A percentile compares a stretch with the other conserved stretches of the same genome.
Evolutionary conservation across 2,888 invertebrate genomes (phyloP).

Genomic region (Drymonia ruficornis): DNA sequence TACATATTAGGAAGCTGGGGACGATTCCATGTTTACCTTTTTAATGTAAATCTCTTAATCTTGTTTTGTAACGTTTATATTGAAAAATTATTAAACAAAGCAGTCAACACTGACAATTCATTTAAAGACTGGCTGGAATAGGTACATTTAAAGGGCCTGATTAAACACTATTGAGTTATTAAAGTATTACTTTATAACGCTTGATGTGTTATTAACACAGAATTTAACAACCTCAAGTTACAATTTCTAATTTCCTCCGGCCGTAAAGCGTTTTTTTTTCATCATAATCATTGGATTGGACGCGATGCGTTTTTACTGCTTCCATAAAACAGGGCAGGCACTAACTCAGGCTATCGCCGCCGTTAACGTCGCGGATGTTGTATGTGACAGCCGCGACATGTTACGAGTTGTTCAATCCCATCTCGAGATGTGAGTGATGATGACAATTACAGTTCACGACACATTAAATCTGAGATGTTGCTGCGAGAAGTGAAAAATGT

Average conservation of each 20-base stretch:
- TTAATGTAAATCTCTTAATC: conserved; percentile 25
- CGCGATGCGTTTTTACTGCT: conserved; percentile 34
- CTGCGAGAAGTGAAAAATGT: neutral
- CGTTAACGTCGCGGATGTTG: conserved; percentile 15
- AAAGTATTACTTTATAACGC: neutral
- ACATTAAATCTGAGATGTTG: conserved; percentile 4
- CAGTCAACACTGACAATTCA: no score
- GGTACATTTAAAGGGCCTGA: no score
- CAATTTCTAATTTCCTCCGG: conserved; percentile 36
- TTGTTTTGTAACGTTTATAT: conserved; percentile 11
- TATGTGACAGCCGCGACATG: conserved; percentile 8
- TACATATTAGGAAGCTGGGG: conserved; percentile 36
- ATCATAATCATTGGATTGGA: conserved; percentile 22
- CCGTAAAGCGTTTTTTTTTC: conserved; percentile 29
- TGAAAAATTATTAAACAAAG: neutral
- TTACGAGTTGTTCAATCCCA: conserved; percentile 16
- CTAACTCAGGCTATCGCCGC: conserved; percentile 8
- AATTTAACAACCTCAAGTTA: conserved; percentile 25
- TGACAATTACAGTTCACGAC: conserved; percentile 11
- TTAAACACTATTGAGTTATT: no score
- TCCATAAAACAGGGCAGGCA: conserved; percentile 5
- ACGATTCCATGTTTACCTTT: conserved; percentile 29
- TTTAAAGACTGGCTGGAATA: no score
- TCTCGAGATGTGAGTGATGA: conserved; percentile 14
- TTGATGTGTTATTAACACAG: no score